Percentiles rank a stretch among this genome's conserved stretches.
These are phyloP conservation scores for Hermetia illucens DNA, from an alignment of 1,140 invertebrate genomes.

Conservation along the genomic window DNA sequence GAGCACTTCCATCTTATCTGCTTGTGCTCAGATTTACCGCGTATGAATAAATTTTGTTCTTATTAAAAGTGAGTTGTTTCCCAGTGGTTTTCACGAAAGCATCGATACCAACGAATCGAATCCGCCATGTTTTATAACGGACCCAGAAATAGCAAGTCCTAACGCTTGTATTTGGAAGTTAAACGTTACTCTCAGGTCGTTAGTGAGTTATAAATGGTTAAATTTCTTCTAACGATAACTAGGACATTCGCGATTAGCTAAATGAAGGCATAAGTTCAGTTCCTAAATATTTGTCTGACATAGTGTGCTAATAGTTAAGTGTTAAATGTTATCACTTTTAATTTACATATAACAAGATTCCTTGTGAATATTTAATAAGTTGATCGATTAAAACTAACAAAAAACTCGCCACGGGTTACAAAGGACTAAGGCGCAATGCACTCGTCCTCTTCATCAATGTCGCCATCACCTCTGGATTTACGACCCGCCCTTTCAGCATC, in stretches of 20 bases:
- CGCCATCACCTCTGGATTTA: conserved; percentile 6
- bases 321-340: not conserved
- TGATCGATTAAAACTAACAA: not conserved
- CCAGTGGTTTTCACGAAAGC: too few species aligned
- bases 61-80: too few species aligned
- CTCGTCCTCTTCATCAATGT: not conserved
- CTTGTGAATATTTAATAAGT: not conserved
- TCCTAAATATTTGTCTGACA: not conserved
- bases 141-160: too few species aligned
- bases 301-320: not conserved
- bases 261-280: not conserved
- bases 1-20: too few species aligned
- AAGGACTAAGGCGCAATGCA: conserved; percentile 1
- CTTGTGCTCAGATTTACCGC: too few species aligned
- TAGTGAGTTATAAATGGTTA: too few species aligned
- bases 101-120: too few species aligned
- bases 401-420: not conserved
- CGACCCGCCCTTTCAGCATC: conserved; percentile 5
- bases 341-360: not conserved
- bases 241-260: not conserved
- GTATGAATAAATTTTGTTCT: too few species aligned
- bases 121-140: too few species aligned
- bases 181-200: too few species aligned
- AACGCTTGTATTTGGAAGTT: too few species aligned
- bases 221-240: too few species aligned